Conservation (phyloP, 2,797 vertebrate species). For the Poecilia gillii region DNA sequence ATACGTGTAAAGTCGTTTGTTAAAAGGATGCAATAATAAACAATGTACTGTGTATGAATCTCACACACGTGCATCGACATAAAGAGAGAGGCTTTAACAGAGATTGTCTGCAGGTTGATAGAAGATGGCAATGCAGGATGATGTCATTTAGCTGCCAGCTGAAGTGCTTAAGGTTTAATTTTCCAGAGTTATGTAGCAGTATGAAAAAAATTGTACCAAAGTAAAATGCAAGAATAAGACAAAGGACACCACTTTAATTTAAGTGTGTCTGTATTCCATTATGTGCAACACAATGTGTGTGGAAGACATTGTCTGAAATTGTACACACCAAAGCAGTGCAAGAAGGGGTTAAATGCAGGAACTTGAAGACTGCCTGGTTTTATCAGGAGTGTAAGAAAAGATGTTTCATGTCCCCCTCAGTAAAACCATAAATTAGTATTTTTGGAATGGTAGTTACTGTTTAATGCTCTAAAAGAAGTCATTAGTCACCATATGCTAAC, state of each 20-base stretch:
- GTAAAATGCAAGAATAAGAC: not conserved
- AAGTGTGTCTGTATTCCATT: not conserved
- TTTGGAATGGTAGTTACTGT: not conserved
- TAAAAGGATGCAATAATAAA: conserved; percentile 1
- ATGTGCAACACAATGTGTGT: not conserved
- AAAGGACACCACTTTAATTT: not conserved
- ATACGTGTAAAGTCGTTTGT: not conserved
- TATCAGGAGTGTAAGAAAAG: not conserved
- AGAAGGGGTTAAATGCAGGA: not conserved
- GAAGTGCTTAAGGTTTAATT: not conserved
- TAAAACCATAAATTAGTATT: not conserved
- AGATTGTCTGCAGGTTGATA: not conserved
- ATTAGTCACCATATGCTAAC: not conserved
- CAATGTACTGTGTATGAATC: not conserved
- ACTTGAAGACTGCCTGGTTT: not conserved
- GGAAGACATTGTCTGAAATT: not conserved
- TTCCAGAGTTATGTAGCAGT: not conserved
- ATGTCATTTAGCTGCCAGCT: not conserved
- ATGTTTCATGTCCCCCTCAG: not conserved
- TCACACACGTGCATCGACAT: not conserved
- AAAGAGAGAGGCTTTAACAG: not conserved
- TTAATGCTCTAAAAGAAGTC: not conserved
- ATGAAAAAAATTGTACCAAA: not conserved
- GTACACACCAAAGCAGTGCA: not conserved
- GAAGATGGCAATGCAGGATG: not conserved